Conservation (phyloP, 1,140 invertebrate species). For the Saccostrea glomerata region DNA sequence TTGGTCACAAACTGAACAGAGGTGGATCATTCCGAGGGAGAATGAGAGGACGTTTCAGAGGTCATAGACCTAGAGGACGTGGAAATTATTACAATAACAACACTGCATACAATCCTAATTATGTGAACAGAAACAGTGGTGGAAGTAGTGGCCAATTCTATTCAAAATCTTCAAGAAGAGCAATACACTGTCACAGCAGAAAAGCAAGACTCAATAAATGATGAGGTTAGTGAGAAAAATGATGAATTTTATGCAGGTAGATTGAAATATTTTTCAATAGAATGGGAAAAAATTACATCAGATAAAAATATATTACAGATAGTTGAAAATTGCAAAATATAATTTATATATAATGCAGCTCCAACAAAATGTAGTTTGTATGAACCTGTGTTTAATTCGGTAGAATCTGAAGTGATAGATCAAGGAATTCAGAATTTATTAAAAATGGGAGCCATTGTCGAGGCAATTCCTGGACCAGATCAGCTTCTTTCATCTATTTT, state of each 20-base stretch:
- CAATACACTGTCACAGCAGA: not conserved
- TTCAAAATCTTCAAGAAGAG: too few relatives aligned
- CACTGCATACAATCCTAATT: not conserved
- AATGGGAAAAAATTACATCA: conserved; percentile 52
- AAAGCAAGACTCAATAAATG: not conserved
- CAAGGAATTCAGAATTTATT: too few relatives aligned
- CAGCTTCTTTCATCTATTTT: not conserved
- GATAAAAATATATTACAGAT: conserved; percentile 55
- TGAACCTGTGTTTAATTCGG: conserved; percentile 31
- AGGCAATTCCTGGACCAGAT: too few relatives aligned
- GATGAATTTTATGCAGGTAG: conserved; percentile 54
- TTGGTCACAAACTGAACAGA: not conserved
- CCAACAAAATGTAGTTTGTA: not conserved
- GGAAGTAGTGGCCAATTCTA: too few relatives aligned
- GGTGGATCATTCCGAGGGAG: too few relatives aligned
- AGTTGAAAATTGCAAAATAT: conserved; percentile 47
- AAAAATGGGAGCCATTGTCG: too few relatives aligned
- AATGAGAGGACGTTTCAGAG: too few relatives aligned
- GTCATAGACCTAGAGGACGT: too few relatives aligned
- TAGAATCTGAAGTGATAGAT: too few relatives aligned
- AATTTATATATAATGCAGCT: conserved; percentile 12
- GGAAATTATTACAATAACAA: not conserved
- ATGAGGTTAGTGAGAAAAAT: conserved; percentile 40
- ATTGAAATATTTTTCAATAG: conserved; percentile 49
- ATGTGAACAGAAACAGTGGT: too few relatives aligned